These are phyloP conservation scores for Halcyon leucocephala DNA, from an alignment of 2,797 vertebrate species.

Conservation along the genomic window DNA sequence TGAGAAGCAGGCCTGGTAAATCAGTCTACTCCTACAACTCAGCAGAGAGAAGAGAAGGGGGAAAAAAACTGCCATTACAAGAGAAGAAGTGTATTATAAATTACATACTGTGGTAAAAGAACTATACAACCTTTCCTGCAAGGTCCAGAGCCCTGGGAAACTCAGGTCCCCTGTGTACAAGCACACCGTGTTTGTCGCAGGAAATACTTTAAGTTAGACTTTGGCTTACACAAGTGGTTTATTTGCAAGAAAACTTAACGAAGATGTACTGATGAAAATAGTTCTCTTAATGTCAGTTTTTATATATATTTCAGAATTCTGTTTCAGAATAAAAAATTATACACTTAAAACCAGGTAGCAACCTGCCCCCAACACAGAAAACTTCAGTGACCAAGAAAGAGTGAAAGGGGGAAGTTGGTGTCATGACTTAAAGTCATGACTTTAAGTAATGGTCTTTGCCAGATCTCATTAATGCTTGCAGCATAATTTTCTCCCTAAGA, in stretches of 20 bases:
- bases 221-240: constrained; percentile 43
- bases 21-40: constrained; percentile 25
- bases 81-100: constrained; percentile 20
- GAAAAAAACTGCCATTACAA: constrained; percentile 6
- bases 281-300: constrained; percentile 6
- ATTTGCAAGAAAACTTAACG: constrained; percentile 51
- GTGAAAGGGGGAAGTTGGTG: not conserved
- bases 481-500: not conserved
- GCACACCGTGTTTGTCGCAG: not conserved
- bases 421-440: not conserved
- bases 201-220: constrained; percentile 28
- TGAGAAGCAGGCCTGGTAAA: constrained; percentile 31
- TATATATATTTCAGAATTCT: not conserved
- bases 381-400: not conserved
- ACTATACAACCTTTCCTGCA: not conserved
- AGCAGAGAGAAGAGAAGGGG: not conserved
- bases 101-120: not conserved
- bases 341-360: not conserved
- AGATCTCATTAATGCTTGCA: not conserved
- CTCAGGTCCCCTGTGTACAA: not conserved
- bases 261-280: not conserved
- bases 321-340: constrained; percentile 12
- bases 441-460: not conserved
- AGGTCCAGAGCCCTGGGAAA: constrained; percentile 27
- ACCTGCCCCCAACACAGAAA: not conserved